These are phyloP conservation scores for Strigops habroptila DNA, from an alignment of 2,113 vertebrate genomes.

Conservation along the genomic window DNA sequence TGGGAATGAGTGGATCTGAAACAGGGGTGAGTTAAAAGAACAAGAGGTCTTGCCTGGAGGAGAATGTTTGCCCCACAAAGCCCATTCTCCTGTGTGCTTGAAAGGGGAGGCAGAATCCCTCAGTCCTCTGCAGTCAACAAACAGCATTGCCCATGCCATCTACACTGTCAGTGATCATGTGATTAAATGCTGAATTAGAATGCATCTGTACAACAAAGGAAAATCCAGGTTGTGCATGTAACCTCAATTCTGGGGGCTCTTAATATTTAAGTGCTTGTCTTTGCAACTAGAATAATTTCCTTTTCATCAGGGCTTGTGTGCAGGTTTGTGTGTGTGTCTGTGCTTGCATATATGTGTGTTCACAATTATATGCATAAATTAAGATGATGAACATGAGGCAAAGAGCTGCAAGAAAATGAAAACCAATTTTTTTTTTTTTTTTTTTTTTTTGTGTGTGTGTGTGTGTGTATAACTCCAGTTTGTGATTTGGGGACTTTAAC, in stretches of 20 bases:
- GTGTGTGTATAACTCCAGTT: background rate
- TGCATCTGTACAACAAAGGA: conserved; percentile 46
- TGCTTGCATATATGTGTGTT: background rate
- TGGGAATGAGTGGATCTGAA: background rate
- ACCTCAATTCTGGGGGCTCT: conserved; percentile 32
- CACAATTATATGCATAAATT: background rate
- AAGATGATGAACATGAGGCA: background rate
- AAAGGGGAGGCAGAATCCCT: background rate
- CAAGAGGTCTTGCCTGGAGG: background rate
- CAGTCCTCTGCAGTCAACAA: conserved; percentile 16
- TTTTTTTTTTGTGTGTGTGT: too few relatives aligned
- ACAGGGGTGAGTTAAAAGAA: background rate
- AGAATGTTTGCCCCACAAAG: background rate
- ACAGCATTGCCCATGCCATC: background rate
- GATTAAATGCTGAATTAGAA: conserved; percentile 52
- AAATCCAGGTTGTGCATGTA: conserved; percentile 36
- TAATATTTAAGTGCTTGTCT: conserved; percentile 34
- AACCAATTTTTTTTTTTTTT: too few relatives aligned
- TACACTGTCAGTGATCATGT: conserved; percentile 32
- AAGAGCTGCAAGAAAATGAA: background rate
- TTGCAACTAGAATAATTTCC: conserved; percentile 23
- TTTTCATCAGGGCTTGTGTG: background rate
- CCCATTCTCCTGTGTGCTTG: background rate
- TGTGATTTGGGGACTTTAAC: background rate
- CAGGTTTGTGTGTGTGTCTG: background rate